Evolutionary conservation across 2,797 vertebrate genomes (phyloP).

Genomic region (Paedocypris micromegethes): DNA sequence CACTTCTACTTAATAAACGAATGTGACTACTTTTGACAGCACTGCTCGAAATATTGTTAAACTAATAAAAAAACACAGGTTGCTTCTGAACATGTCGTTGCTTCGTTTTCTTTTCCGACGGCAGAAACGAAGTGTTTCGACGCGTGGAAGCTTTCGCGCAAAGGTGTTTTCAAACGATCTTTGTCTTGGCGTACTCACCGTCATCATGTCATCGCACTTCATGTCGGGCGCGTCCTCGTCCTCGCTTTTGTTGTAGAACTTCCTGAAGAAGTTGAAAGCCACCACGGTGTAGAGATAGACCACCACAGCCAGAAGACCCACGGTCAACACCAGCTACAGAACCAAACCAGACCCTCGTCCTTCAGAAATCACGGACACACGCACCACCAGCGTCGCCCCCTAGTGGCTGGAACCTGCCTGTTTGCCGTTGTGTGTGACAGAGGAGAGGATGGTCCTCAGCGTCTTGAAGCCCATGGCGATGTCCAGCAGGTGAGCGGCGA

Average conservation of each 20-base stretch:
- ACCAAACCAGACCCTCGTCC: constrained; percentile 1
- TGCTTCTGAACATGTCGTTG: too few relatives aligned
- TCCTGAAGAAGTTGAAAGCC: constrained; percentile 99
- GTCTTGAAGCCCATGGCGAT: constrained; percentile 99
- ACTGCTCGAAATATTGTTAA: too few relatives aligned
- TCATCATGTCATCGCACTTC: constrained; percentile 99
- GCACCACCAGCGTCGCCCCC: constrained; percentile 26
- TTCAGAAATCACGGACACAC: background rate
- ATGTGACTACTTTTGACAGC: too few relatives aligned
- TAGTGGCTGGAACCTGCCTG: constrained; percentile 69
- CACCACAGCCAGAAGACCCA: constrained; percentile 95
- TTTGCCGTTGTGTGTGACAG: constrained; percentile 98
- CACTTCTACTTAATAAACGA: too few relatives aligned
- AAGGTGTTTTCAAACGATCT: too few relatives aligned
- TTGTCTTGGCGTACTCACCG: too few relatives aligned
- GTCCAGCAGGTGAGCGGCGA: constrained; percentile 93
- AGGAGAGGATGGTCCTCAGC: constrained; percentile 90
- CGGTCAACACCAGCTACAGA: constrained; percentile 84
- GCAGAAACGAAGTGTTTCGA: too few relatives aligned
- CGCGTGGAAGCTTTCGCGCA: too few relatives aligned
- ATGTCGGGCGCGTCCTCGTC: constrained; percentile 95
- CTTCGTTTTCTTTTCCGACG: too few relatives aligned
- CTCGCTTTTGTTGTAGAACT: constrained; percentile 99
- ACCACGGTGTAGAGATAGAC: constrained; percentile 98
- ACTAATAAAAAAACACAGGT: too few relatives aligned